Conservation (phyloP, 2,888 invertebrate species). For the Dasypogon diadema region DNA sequence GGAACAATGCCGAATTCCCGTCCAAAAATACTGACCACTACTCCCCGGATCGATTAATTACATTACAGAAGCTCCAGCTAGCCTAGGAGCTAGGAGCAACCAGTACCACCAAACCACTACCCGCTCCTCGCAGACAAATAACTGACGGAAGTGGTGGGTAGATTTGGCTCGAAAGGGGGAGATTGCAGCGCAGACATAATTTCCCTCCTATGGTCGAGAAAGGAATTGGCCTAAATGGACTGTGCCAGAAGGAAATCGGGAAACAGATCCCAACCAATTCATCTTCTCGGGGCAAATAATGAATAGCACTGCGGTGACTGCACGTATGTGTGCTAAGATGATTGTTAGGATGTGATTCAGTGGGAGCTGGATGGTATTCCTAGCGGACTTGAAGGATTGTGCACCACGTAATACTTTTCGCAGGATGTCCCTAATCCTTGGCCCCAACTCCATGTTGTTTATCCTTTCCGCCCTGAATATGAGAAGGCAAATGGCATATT, state of each 20-base stretch:
- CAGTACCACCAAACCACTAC: background rate
- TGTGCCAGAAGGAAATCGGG: slow-evolving; percentile 29
- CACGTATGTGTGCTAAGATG: background rate
- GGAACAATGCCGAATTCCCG: background rate
- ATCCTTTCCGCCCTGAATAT: slow-evolving; percentile 3
- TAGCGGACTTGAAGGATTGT: slow-evolving; percentile 36
- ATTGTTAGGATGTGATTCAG: background rate
- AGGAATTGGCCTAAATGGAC: slow-evolving; percentile 50
- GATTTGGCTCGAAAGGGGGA: background rate
- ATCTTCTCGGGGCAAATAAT: slow-evolving; percentile 52
- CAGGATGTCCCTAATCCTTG: background rate
- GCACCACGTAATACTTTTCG: background rate
- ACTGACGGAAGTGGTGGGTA: slow-evolving; percentile 39
- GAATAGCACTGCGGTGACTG: background rate
- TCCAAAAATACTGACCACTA: slow-evolving; percentile 12
- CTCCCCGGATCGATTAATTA: slow-evolving; percentile 55
- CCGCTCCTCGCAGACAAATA: slow-evolving; percentile 26
- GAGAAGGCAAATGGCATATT: slow-evolving; percentile 16
- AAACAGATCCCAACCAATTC: slow-evolving; percentile 51
- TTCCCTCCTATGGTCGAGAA: background rate
- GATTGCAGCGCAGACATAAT: slow-evolving; percentile 11
- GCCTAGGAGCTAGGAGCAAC: background rate
- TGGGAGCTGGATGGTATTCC: background rate
- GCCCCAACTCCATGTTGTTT: background rate
- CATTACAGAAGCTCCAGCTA: slow-evolving; percentile 41